Base-by-base conservation (phyloP, 2,797 vertebrate species). In the Crocidura indochinensis region DNA sequence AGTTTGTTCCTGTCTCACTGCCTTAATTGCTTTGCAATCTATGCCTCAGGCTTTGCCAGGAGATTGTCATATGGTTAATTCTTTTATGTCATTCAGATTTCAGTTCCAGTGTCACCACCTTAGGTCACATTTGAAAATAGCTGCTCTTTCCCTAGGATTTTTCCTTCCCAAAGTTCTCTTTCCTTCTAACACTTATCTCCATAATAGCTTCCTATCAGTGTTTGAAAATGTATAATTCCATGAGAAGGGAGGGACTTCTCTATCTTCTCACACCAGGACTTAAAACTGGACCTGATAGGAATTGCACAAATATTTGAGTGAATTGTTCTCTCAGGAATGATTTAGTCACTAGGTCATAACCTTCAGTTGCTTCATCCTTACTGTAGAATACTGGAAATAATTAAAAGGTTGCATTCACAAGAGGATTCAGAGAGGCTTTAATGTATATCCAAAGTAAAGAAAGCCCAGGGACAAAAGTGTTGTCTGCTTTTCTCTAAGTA, bases 21-120 rank as follows among this genome's bases (percentile, higher is more conserved):
- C 77, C 81, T 87, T 88, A 78, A 92, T 85, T 76, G 44, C 92
- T 93, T 92, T 87, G 71, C 69, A 22, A 22, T 73, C 49, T 88
- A 31, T 56, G n/a, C 76, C 72, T 92, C 49, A 31, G 56, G 65
- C 76, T 88, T 53, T 88, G 84, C 78, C 71, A 67, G 72, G 88
- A 87, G 62, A 75, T 90, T 88, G 80, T 85, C 44, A 49, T 20
- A 46, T 31, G 65, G 76, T 44, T 91, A 20, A 71, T 44, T 64
- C n/a, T 79, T 90, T n/a, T 29, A 69, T 79, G 77, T 84, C 47
- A 60, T 80, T 93, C 22, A 27, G 51, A 46, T 76, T 65, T 90
- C 56, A 76, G 15, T 81, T 93, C 49, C 27, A 83, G 0, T 38
- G 68, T 77, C 64, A 38, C 22, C 11, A 88, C 44, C 69, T 77